These are phyloP conservation scores for Alosa alosa DNA, from an alignment of 2,113 vertebrate genomes.

Conservation along the genomic window DNA sequence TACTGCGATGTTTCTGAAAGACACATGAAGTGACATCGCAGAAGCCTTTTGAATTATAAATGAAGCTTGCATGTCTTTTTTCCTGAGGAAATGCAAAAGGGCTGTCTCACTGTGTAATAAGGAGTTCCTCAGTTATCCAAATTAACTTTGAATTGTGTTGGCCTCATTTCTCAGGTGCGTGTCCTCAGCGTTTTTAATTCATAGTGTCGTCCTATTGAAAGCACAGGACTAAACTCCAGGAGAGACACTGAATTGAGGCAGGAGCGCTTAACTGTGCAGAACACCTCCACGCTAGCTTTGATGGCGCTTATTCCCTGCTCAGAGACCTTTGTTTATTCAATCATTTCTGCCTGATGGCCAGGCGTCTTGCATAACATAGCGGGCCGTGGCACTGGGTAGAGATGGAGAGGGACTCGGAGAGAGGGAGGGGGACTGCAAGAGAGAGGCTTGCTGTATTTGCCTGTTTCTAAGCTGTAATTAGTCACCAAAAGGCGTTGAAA, in stretches of 20 bases:
- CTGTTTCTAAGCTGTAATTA: constrained; percentile 41
- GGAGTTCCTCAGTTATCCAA: neutral
- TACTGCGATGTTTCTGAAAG: neutral
- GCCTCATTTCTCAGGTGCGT: neutral
- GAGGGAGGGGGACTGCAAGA: neutral
- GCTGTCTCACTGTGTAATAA: neutral
- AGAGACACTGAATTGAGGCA: neutral
- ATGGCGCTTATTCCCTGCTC: neutral
- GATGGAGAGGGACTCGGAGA: neutral
- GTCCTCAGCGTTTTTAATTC: neutral
- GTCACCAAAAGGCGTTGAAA: constrained; percentile 30
- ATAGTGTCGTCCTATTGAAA: neutral
- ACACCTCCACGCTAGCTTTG: neutral
- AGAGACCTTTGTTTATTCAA: neutral
- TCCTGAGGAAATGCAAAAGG: neutral
- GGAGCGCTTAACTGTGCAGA: neutral
- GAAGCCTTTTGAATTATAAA: neutral
- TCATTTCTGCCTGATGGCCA: neutral
- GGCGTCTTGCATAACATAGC: neutral
- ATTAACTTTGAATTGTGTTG: neutral
- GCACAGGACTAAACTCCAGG: neutral
- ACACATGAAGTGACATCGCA: neutral
- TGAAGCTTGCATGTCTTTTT: neutral
- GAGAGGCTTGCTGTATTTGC: constrained; percentile 15
- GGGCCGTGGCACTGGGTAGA: neutral